phyloP scores from a whole-genome alignment of 2,113 vertebrate species.

The Leptodactylus fuscus region DNA sequence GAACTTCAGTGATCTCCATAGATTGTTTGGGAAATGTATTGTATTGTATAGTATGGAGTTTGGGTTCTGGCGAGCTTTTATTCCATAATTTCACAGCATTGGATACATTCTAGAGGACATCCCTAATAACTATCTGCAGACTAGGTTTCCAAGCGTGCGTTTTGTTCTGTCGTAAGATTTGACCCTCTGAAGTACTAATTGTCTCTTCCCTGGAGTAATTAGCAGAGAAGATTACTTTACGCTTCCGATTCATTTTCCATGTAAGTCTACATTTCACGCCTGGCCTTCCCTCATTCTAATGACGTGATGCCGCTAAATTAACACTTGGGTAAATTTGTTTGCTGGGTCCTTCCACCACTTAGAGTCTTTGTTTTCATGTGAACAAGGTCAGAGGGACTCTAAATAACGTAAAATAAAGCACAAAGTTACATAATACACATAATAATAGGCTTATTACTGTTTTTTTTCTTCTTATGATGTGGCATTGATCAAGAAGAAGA shows the following conservation, averaged over 20 bases:
- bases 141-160: conserved; percentile 15
- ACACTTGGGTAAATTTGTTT: conserved; percentile 26
- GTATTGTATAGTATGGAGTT: too few species aligned
- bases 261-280: conserved; percentile 56
- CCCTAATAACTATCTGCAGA: conserved; percentile 33
- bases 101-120: neutral
- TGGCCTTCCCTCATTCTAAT: conserved; percentile 50
- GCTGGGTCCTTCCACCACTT: neutral
- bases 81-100: neutral
- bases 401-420: neutral
- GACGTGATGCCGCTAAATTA: conserved; percentile 38
- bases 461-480: neutral
- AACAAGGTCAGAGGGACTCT: conserved; percentile 38
- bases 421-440: neutral
- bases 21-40: too few species aligned
- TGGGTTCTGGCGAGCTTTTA: too few species aligned
- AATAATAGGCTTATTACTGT: too few species aligned
- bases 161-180: conserved; percentile 38
- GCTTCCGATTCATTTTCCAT: conserved; percentile 54
- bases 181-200: conserved; percentile 55
- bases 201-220: conserved; percentile 59
- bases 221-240: conserved; percentile 53
- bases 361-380: neutral
- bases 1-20: too few species aligned
- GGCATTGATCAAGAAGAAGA: neutral